Evolutionary conservation across 2,797 vertebrate genomes (phyloP).

Genomic region (Manis pentadactyla): DNA sequence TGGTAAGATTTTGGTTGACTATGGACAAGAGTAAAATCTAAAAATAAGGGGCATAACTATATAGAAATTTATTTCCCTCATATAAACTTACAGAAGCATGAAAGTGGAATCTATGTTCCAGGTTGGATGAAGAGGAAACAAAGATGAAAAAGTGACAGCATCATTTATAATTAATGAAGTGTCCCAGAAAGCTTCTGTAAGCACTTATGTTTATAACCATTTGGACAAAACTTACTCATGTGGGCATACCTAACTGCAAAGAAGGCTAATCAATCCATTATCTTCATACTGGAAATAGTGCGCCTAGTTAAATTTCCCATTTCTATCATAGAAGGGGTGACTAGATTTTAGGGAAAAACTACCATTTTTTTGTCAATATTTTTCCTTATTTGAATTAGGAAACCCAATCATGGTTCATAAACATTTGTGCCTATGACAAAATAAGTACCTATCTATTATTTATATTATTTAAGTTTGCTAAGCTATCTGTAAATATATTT

Average conservation of each 20-base stretch:
- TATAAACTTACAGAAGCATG: not conserved
- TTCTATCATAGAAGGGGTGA: not conserved
- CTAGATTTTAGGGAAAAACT: not conserved
- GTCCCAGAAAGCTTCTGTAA: not conserved
- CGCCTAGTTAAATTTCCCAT: not conserved
- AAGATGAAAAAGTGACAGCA: not conserved
- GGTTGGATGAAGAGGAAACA: not conserved
- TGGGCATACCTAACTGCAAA: not conserved
- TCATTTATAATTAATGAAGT: not conserved
- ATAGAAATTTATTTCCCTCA: not conserved
- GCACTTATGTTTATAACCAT: not conserved
- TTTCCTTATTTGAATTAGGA: not conserved
- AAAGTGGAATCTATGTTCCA: not conserved
- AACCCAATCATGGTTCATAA: not conserved
- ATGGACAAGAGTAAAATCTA: not conserved
- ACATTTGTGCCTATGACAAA: not conserved
- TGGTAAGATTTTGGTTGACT: not conserved
- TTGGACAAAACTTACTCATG: not conserved
- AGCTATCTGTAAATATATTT: not conserved
- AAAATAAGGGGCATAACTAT: not conserved
- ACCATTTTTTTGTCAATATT: not conserved
- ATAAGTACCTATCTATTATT: not conserved
- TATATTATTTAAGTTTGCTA: not conserved
- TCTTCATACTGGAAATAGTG: not conserved
- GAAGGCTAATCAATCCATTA: not conserved